A percentile compares a stretch with the other conserved stretches of the same genome.
phyloP scores from a whole-genome alignment of 1,140 invertebrate species.

The Vanessa atalanta region DNA sequence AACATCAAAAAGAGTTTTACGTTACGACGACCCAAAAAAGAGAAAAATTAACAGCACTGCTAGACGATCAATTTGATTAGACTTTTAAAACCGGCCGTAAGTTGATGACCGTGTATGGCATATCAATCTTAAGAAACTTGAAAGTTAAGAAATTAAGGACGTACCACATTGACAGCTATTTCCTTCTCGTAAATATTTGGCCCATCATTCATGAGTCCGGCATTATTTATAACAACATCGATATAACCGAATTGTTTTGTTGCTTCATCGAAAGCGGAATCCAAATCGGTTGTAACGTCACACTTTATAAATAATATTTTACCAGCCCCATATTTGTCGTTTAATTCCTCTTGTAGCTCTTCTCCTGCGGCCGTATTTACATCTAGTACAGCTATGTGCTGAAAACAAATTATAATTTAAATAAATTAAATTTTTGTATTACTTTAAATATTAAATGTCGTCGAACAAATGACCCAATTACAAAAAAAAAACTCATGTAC shows the following conservation, averaged over 20 bases:
- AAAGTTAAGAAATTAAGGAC: constrained; percentile 23
- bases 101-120: too few relatives aligned
- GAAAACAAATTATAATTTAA: constrained; percentile 15
- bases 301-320: constrained; percentile 60
- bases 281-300: constrained; percentile 53
- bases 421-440: too few relatives aligned
- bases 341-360: constrained; percentile 50
- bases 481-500: too few relatives aligned
- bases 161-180: constrained; percentile 69
- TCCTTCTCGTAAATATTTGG: constrained; percentile 55
- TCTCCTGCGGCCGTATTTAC: constrained; percentile 45
- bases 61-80: too few relatives aligned
- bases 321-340: constrained; percentile 47
- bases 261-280: constrained; percentile 45
- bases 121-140: too few relatives aligned
- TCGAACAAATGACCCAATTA: too few relatives aligned
- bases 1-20: too few relatives aligned
- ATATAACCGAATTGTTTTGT: constrained; percentile 80
- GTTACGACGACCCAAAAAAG: too few relatives aligned
- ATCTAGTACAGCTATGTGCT: constrained; percentile 64
- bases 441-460: too few relatives aligned
- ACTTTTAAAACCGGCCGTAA: too few relatives aligned
- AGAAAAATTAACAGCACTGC: too few relatives aligned
- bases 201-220: constrained; percentile 77
- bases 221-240: constrained; percentile 86